Conservation (phyloP, 2,888 invertebrate genomes). For the Anodontia alba region DNA sequence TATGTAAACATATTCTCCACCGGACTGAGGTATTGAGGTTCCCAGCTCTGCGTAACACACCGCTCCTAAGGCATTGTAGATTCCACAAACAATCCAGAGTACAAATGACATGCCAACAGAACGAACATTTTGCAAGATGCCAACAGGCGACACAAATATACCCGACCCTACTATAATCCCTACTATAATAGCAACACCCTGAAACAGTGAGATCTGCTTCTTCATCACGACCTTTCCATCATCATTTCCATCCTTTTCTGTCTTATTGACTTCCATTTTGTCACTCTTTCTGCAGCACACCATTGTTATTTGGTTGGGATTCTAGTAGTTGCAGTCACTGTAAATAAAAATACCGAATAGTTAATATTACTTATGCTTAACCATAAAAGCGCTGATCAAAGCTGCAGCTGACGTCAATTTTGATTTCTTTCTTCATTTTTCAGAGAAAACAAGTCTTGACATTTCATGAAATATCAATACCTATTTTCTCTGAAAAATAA, state of each 20-base stretch:
- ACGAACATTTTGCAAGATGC: conserved; percentile 93
- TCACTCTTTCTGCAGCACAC: conserved; percentile 36
- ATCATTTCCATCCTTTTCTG: conserved; percentile 9
- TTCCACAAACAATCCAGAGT: conserved; percentile 95
- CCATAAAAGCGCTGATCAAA: too few relatives aligned
- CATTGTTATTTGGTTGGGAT: conserved; percentile 23
- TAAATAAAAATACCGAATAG: too few relatives aligned
- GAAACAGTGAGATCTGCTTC: conserved; percentile 93
- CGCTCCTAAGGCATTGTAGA: conserved; percentile 91
- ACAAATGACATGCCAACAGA: conserved; percentile 90
- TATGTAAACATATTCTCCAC: conserved; percentile 86
- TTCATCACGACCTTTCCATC: conserved; percentile 88
- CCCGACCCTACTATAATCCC: conserved; percentile 98
- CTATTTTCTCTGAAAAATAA: too few relatives aligned
- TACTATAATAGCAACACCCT: conserved; percentile 96
- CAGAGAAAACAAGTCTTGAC: too few relatives aligned
- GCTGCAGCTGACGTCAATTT: too few relatives aligned
- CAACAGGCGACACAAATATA: conserved; percentile 97
- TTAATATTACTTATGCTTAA: too few relatives aligned
- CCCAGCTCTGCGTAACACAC: conserved; percentile 96
- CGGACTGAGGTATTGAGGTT: conserved; percentile 91
- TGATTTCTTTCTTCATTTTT: too few relatives aligned
- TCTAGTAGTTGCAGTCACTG: too few relatives aligned
- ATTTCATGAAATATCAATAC: too few relatives aligned
- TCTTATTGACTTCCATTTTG: conserved; percentile 16